Percentiles rank a stretch among this genome's conserved stretches.
Evolutionary conservation across 2,888 invertebrate genomes (phyloP).

Genomic region (Argyra leucocephala): DNA sequence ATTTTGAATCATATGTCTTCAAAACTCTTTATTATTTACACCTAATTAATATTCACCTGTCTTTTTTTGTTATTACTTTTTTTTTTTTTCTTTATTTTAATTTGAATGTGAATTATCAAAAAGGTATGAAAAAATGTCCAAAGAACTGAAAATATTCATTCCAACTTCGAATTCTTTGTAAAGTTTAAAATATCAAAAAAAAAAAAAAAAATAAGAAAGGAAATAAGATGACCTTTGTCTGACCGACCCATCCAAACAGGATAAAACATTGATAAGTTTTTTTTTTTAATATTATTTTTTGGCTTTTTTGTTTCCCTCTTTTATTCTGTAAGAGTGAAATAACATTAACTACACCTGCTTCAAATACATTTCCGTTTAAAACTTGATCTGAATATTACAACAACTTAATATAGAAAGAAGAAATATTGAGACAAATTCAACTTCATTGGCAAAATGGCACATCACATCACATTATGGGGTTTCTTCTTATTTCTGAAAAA

Average conservation of each 20-base stretch:
- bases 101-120: neutral
- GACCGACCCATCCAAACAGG: neutral
- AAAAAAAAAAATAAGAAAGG: neutral
- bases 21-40: neutral
- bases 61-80: neutral
- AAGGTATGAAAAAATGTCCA: neutral
- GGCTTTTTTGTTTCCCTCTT: no score
- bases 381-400: neutral
- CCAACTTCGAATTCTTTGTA: no score
- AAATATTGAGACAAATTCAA: no score
- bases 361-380: constrained; percentile 3
- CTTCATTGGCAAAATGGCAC: no score
- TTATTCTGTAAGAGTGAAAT: neutral
- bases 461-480: no score
- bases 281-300: no score
- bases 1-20: neutral
- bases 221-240: constrained; percentile 2
- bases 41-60: constrained; percentile 1
- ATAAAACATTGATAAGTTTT: neutral
- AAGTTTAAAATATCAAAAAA: no score
- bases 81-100: no score
- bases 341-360: neutral
- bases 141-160: neutral
- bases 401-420: no score
- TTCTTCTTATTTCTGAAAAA: no score